phyloP scores from a whole-genome alignment of 35 echinoderm and acorn worm genomes.

The Heliocidaris erythrogramma region DNA sequence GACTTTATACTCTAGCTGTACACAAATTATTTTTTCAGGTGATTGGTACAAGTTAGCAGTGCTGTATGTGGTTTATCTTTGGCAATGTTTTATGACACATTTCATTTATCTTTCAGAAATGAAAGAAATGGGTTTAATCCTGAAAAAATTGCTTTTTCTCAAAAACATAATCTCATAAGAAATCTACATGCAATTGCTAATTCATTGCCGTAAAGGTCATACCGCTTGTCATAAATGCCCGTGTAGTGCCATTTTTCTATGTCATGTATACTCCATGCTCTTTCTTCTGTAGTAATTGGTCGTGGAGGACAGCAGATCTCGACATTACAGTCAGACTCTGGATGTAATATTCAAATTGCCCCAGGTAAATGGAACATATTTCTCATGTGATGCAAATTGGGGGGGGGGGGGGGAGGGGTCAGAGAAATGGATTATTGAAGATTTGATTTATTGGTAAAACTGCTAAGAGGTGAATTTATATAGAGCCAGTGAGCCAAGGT shows the following conservation, averaged over 20 bases:
- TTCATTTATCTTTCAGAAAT: no score
- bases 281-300: slow-evolving; percentile 20
- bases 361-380: not conserved
- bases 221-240: not conserved
- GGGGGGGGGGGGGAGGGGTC: not conserved
- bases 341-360: slow-evolving; percentile 41
- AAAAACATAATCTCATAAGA: not conserved
- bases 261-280: not conserved
- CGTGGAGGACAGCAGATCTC: slow-evolving; percentile 18
- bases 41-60: no score
- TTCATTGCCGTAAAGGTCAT: no score
- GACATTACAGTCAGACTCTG: not conserved
- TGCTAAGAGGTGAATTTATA: not conserved
- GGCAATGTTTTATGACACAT: no score
- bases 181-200: no score
- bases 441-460: not conserved
- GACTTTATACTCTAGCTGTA: no score
- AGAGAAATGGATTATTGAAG: not conserved
- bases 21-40: no score
- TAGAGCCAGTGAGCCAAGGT: no score
- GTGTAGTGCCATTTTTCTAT: not conserved
- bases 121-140: no score
- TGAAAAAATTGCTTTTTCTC: not conserved
- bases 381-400: not conserved
- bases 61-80: no score